Percentiles rank a stretch among this genome's conserved stretches.
Conservation (phyloP, 2,797 vertebrate genomes). For the Podarcis siculus region DNA sequence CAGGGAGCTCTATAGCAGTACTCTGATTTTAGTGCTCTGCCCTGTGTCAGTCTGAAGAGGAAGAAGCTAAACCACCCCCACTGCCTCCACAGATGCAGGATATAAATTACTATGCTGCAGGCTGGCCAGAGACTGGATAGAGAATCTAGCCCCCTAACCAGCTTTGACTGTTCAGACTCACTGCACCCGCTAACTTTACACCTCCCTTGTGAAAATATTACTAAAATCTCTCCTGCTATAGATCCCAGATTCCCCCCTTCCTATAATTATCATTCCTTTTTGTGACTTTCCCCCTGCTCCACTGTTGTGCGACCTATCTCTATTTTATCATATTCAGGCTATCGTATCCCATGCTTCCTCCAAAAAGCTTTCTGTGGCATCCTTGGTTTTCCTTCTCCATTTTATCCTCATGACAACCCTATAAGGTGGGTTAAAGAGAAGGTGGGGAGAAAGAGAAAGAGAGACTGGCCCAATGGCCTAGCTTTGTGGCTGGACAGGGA, state of each 20-base stretch:
- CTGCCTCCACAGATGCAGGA: background rate
- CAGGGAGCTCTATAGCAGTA: background rate
- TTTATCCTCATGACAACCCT: background rate
- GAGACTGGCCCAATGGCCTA: background rate
- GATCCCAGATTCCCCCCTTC: background rate
- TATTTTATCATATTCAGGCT: background rate
- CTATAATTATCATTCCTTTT: background rate
- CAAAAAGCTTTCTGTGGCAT: background rate
- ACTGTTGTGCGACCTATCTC: background rate
- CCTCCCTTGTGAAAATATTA: background rate
- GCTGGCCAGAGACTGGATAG: background rate
- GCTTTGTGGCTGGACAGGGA: background rate
- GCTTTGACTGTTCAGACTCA: background rate
- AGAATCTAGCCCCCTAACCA: background rate
- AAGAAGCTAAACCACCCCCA: background rate
- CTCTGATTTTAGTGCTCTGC: background rate
- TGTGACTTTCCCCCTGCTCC: background rate
- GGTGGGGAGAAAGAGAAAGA: too few relatives aligned
- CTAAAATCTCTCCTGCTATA: background rate
- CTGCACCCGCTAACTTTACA: background rate
- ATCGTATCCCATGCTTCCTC: background rate
- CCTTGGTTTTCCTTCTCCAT: background rate
- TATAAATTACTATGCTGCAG: background rate
- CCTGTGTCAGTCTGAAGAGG: background rate
- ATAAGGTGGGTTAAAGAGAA: background rate